Evolutionary conservation across 1,140 invertebrate genomes (phyloP), one percentile per base, ranked within the genome.

Genomic region (Battus philenor): DNA sequence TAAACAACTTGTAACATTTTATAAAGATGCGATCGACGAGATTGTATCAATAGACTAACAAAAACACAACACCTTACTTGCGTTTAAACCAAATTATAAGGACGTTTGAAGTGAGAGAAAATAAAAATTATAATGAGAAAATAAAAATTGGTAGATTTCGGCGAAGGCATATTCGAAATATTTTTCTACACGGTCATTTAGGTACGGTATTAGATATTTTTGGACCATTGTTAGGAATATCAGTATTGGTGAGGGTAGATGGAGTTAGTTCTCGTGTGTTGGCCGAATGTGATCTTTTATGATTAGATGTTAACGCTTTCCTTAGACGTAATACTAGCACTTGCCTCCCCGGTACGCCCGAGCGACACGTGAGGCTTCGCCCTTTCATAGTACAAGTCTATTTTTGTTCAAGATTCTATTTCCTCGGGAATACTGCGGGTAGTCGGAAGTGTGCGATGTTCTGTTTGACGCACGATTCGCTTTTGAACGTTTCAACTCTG

Each of bases 121-220:
- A n/a, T n/a, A n/a, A n/a, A n/a, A n/a, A n/a, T n/a, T n/a, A n/a
- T n/a, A n/a, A n/a, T n/a, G n/a, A n/a, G n/a, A n/a, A 58, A 56
- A 53, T 51, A 48, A 57, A 63, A 71, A 58, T 16, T 29, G 74
- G 59, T 78, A 78, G 68, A 72, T 70, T 68, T 77, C 67, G 72
- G 75, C 73, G 77, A 78, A n/a, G 61, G 66, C 70, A 67, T 78
- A 72, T 62, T 70, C 65, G 67, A 81, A 70, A 68, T 84, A 84
- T 84, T 84, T 84, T 84, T 84, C 80, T 84, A 84, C 78, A 80
- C 66, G 72, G 68, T 84, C 73, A 72, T 82, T 77, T 79, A 82
- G 80, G 76, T 54, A 80, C 65, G 76, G 76, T 78, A 74, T 78
- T 85, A 82, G 78, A 82, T 85, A 85, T 85, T 85, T 85, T 85